Conservation (phyloP, 2,888 invertebrate genomes). For the Rutpela maculata region DNA sequence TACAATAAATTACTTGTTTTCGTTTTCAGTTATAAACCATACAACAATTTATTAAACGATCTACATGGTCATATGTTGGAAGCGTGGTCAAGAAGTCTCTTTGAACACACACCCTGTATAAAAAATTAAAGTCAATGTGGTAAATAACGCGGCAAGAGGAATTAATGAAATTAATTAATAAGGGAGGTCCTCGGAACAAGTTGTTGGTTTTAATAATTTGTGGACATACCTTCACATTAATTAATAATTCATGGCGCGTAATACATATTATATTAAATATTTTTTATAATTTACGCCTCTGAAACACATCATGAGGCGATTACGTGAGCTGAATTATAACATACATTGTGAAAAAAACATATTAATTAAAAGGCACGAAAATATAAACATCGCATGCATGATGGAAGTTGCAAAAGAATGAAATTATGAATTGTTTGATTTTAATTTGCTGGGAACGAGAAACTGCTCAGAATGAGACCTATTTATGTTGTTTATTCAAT, state of each 20-base stretch:
- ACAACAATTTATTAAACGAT: too few species aligned
- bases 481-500: too few species aligned
- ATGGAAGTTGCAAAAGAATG: not conserved
- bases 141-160: not conserved
- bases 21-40: too few species aligned
- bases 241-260: not conserved
- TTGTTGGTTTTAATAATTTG: not conserved
- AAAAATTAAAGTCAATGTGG: not conserved
- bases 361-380: not conserved
- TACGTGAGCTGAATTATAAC: not conserved
- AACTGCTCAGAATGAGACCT: not conserved
- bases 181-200: not conserved
- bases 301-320: not conserved
- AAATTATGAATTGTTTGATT: not conserved
- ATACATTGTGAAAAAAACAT: not conserved
- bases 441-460: not conserved
- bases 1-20: too few species aligned
- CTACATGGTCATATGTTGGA: too few species aligned
- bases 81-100: too few species aligned
- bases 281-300: not conserved
- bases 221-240: not conserved
- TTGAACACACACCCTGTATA: too few species aligned
- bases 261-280: not conserved
- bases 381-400: not conserved
- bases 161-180: not conserved